Evolutionary conservation across 2,888 invertebrate species (phyloP), one percentile per base, ranked within the genome.

Genomic region (Aphrophora alni): DNA sequence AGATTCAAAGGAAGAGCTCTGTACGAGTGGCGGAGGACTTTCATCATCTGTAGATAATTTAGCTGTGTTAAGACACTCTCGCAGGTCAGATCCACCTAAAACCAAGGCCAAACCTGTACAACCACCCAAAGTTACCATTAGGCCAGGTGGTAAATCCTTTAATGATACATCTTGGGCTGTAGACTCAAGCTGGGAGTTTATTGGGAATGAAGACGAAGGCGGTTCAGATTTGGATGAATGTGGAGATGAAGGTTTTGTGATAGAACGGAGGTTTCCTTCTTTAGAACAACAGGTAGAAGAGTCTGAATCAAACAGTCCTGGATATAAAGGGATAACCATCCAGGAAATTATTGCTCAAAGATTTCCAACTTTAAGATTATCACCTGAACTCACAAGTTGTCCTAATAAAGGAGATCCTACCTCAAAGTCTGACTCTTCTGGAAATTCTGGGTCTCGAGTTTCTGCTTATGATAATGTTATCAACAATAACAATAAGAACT

Each of bases 131-230:
- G 91, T 93, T 26, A 82, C 80, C 27, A 81, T 81, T 76, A 82
- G 85, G 73, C 84, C 82, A 38, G 83, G 82, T 75, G 81, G 82
- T 84, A 87, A 87, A 26, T 89, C 88, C 80, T 87, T 88, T 82
- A 88, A 87, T 78, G 89, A 89, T 72, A 88, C 88, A 21, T 92
- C 94, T 82, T 96, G 96, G 96, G 93, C 95, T 84, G 92, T 97
- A 82, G 96, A 96, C 89, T 95, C 95, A 86, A 95, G 96, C 88
- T 96, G 96, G 96, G 95, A 96, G 88, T 97, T 96, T 88, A 94
- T 95, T 89, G 93, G 94, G 91, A 91, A 91, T 84, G 91, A 91
- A 82, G 91, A 91, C 85, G 82, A 87, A 83, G 84, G 80, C 5
- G 80, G 85, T 89, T 91, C 90, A 70, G 90, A 89, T 83, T 90